These are phyloP conservation scores for Callaeas wilsoni DNA, from an alignment of 2,113 vertebrate genomes.

Conservation along the genomic window DNA sequence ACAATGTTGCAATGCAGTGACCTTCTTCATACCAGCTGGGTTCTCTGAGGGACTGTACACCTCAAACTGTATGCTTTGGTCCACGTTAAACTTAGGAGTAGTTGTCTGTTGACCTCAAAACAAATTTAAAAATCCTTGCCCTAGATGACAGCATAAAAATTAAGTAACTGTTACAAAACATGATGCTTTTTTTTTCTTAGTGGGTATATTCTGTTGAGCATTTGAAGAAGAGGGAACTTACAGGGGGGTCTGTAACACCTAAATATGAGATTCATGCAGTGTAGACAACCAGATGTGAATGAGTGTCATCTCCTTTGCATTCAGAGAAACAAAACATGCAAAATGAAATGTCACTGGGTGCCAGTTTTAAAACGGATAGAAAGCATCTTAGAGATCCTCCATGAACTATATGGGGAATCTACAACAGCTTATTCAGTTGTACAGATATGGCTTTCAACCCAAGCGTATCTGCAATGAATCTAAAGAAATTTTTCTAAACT, in stretches of 20 bases:
- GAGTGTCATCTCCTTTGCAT: background rate
- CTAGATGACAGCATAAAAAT: background rate
- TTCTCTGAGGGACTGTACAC: background rate
- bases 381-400: background rate
- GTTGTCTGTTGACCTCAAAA: background rate
- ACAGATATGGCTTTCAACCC: background rate
- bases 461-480: background rate
- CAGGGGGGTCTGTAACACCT: accelerated
- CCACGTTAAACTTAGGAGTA: background rate
- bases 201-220: background rate
- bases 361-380: background rate
- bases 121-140: background rate
- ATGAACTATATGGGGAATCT: background rate
- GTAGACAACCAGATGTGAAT: background rate
- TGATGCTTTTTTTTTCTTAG: background rate
- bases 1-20: background rate
- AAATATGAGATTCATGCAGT: accelerated
- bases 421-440: background rate
- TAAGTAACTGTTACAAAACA: background rate
- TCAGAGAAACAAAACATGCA: background rate
- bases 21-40: background rate
- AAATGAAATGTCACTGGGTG: background rate
- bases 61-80: background rate
- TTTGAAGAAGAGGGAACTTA: background rate
- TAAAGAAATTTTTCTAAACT: background rate